Conservation (phyloP, 2,797 vertebrate genomes). For the Euthynnus affinis region DNA sequence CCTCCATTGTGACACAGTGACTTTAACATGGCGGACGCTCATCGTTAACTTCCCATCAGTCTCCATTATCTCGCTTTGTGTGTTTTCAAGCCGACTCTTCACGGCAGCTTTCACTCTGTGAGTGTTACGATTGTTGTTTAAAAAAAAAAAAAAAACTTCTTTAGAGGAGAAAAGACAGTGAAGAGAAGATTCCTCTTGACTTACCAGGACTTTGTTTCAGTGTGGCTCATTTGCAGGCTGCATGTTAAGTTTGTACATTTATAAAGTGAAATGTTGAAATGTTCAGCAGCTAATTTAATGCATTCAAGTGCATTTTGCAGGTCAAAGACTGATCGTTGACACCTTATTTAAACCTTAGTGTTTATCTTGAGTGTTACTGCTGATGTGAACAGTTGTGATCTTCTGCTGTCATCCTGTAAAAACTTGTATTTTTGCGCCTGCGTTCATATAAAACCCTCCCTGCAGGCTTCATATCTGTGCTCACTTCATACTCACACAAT, state of each 20-base stretch:
- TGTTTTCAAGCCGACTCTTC: constrained; percentile 37
- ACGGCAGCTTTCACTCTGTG: constrained; percentile 14
- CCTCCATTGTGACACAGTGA: constrained; percentile 25
- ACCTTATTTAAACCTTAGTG: neutral
- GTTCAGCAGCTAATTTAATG: no score
- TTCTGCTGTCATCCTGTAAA: no score
- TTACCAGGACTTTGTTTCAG: neutral
- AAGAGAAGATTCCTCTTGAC: constrained; percentile 5
- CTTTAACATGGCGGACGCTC: constrained; percentile 37
- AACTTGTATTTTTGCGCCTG: neutral
- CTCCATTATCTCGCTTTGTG: constrained; percentile 49
- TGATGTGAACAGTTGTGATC: neutral
- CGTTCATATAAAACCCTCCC: constrained; percentile 1
- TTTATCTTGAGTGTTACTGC: neutral
- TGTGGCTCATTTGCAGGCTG: neutral
- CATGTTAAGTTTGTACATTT: neutral
- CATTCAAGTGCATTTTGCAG: no score
- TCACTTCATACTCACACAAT: constrained; percentile 17
- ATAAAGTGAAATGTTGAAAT: no score
- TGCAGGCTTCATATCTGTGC: constrained; percentile 19
- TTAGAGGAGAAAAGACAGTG: neutral
- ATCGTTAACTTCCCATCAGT: constrained; percentile 65
- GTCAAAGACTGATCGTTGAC: neutral
- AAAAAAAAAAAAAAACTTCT: neutral
- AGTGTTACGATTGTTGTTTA: constrained; percentile 1